Percentiles rank a stretch among this genome's conserved stretches.
Evolutionary conservation across 2,888 invertebrate genomes (phyloP).

Genomic region (Acronicta leporina): DNA sequence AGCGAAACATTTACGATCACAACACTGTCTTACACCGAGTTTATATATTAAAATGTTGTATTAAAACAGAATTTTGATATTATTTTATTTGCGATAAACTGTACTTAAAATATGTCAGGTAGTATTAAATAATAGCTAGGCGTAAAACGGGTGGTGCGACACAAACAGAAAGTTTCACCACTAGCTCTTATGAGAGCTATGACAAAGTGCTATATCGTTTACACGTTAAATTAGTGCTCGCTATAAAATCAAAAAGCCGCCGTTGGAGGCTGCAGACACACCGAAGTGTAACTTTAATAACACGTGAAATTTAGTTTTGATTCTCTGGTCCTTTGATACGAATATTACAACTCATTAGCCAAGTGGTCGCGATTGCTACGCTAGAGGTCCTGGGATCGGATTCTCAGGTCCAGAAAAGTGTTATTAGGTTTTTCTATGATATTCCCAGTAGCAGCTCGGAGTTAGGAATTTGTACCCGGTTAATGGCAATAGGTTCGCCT

Average conservation of each 20-base stretch:
- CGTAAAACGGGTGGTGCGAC: constrained; percentile 10
- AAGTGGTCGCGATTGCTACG: too few species aligned
- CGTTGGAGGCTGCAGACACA: constrained; percentile 54
- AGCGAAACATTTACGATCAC: too few species aligned
- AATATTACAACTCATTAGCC: background rate
- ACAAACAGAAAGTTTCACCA: constrained; percentile 50
- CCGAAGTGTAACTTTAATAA: constrained; percentile 25
- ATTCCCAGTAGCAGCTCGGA: too few species aligned
- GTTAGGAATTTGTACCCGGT: too few species aligned
- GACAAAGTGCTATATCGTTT: constrained; percentile 72
- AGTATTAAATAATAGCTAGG: constrained; percentile 16
- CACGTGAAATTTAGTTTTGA: background rate
- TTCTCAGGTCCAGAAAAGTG: too few species aligned
- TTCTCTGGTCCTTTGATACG: background rate
- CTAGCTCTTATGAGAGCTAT: constrained; percentile 61
- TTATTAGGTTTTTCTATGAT: too few species aligned
- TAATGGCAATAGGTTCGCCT: too few species aligned
- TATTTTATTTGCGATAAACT: background rate
- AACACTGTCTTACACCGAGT: too few species aligned
- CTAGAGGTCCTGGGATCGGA: too few species aligned
- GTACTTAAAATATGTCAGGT: background rate
- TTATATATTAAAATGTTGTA: too few species aligned
- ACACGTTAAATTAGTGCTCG: constrained; percentile 73
- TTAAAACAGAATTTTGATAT: too few species aligned
- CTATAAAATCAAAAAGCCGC: constrained; percentile 78